Evolutionary conservation across 1,140 invertebrate genomes (phyloP).

Genomic region (Rhopalosiphum maidis): DNA sequence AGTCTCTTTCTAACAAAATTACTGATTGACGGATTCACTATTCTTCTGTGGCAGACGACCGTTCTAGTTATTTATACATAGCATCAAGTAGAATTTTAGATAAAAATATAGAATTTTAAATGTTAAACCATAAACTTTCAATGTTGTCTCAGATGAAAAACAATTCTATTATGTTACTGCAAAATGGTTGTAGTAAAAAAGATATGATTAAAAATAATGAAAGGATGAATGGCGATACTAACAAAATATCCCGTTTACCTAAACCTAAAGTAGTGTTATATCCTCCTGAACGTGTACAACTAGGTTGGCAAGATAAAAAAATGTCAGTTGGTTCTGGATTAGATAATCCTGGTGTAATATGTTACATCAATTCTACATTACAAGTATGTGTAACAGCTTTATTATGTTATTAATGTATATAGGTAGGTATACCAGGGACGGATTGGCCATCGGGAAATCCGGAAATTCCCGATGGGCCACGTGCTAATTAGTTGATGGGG

Average conservation of each 20-base stretch:
- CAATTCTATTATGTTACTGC: conserved; percentile 50
- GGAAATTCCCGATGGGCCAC: too few relatives aligned
- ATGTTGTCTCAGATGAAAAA: conserved; percentile 53
- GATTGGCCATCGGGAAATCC: too few relatives aligned
- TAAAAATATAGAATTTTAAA: conserved; percentile 54
- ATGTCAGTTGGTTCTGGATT: conserved; percentile 84
- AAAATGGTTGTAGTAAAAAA: conserved; percentile 54
- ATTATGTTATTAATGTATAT: not conserved
- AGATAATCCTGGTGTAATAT: conserved; percentile 93
- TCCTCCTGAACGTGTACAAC: conserved; percentile 76
- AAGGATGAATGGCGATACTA: not conserved
- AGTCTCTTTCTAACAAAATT: conserved; percentile 46
- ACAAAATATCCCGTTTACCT: conserved; percentile 66
- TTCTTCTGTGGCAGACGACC: conserved; percentile 28
- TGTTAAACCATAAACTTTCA: conserved; percentile 42
- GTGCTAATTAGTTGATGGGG: too few relatives aligned
- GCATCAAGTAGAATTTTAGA: conserved; percentile 51
- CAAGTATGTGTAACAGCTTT: conserved; percentile 65
- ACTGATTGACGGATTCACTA: not conserved
- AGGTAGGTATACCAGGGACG: too few relatives aligned
- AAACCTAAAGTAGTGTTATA: conserved; percentile 79
- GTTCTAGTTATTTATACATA: conserved; percentile 42
- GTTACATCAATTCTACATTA: conserved; percentile 93
- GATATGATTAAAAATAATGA: conserved; percentile 41
- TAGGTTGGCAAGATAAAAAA: conserved; percentile 77